These are phyloP conservation scores for Dendronephthya gigantea DNA, from an alignment of 64 coral and sea anemone species.

Conservation along the genomic window DNA sequence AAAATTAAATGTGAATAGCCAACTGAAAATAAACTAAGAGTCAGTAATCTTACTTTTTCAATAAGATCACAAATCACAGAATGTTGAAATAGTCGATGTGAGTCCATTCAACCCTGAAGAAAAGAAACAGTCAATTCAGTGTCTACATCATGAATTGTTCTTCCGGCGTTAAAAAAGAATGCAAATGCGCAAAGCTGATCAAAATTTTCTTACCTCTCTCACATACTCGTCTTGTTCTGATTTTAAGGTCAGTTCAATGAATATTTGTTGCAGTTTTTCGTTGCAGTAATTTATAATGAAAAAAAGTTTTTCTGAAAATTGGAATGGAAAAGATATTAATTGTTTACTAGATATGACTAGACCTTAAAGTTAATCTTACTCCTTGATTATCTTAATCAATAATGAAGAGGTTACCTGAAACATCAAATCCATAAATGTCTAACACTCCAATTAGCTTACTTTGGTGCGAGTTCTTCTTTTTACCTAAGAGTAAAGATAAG, in stretches of 20 bases:
- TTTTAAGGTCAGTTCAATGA: conserved; percentile 82
- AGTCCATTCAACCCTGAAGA: conserved; percentile 82
- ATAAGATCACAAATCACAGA: conserved; percentile 88
- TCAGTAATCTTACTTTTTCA: conserved; percentile 56
- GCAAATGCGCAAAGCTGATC: not conserved
- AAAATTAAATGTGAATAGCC: not conserved
- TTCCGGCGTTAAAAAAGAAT: not conserved
- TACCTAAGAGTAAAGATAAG: conserved; percentile 37
- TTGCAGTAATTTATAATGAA: conserved; percentile 99
- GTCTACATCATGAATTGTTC: not conserved
- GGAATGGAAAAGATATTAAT: not conserved
- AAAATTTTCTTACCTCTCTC: conserved; percentile 59
- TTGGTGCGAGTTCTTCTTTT: conserved; percentile 69
- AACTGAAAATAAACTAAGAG: not conserved
- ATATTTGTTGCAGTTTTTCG: conserved; percentile 98
- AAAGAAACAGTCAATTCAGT: not conserved
- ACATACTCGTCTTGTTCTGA: conserved; percentile 98
- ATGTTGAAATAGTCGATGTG: conserved; percentile 90
- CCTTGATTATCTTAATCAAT: too few species aligned
- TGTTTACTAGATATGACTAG: not conserved
- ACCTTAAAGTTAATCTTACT: too few species aligned
- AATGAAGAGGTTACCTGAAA: conserved; percentile 47
- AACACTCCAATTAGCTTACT: conserved; percentile 96
- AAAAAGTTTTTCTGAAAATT: conserved; percentile 77
- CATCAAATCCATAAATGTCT: conserved; percentile 99